phyloP scores from a whole-genome alignment of 2,888 invertebrate species.

The Tipula lateralis region DNA sequence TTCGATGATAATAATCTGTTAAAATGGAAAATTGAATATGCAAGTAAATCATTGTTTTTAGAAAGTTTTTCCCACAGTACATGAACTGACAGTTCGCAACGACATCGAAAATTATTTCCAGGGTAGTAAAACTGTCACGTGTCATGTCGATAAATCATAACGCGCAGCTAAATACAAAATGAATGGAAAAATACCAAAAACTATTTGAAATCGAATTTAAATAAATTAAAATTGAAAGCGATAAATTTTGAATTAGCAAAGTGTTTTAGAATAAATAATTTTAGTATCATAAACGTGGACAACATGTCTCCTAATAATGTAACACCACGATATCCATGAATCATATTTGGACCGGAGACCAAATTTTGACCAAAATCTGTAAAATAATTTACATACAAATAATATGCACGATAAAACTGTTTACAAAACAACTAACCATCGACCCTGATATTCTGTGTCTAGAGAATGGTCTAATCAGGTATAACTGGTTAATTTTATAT shows the following conservation, averaged over 20 bases:
- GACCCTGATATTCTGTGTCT: background rate
- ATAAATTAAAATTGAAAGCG: background rate
- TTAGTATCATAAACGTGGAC: background rate
- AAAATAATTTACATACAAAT: background rate
- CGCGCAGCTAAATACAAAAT: background rate
- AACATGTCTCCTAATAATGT: background rate
- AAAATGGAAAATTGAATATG: background rate
- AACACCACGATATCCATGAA: background rate
- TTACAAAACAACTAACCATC: too few species aligned
- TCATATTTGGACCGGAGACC: background rate
- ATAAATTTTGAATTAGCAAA: background rate
- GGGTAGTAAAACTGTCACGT: background rate
- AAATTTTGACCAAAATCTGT: background rate
- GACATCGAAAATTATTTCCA: background rate
- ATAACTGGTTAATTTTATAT: background rate
- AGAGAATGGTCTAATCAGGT: background rate
- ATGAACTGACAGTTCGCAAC: background rate
- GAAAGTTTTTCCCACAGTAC: background rate
- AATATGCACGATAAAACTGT: background rate
- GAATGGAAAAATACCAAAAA: background rate
- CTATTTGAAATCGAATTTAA: background rate
- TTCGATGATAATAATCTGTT: background rate
- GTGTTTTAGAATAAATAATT: background rate
- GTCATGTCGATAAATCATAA: background rate
- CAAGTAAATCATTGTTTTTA: background rate